Evolutionary conservation across 2,797 vertebrate genomes (phyloP).

Genomic region (Telmatherina bonti): DNA sequence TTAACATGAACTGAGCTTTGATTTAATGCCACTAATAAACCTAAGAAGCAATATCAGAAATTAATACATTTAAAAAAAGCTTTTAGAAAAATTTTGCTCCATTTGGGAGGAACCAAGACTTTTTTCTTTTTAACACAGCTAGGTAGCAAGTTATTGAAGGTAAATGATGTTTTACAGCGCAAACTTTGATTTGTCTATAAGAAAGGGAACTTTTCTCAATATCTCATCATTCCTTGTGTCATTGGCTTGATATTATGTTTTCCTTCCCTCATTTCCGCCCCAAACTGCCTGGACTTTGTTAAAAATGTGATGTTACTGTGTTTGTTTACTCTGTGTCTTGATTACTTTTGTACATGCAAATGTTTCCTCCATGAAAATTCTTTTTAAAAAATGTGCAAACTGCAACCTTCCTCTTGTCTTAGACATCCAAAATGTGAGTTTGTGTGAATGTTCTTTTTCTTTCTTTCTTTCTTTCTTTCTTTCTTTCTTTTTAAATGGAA

Average conservation of each 20-base stretch:
- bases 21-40: slow-evolving; percentile 38
- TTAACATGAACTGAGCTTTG: slow-evolving; percentile 46
- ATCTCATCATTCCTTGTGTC: slow-evolving; percentile 55
- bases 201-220: slow-evolving; percentile 79
- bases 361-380: slow-evolving; percentile 28
- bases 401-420: slow-evolving; percentile 15
- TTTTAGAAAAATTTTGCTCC: slow-evolving; percentile 13
- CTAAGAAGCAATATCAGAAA: slow-evolving; percentile 64
- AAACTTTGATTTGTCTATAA: slow-evolving; percentile 63
- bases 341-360: slow-evolving; percentile 43
- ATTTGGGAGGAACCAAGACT: slow-evolving; percentile 12
- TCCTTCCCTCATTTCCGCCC: not conserved
- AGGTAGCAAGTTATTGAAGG: slow-evolving; percentile 28
- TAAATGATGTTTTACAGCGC: slow-evolving; percentile 48
- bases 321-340: slow-evolving; percentile 56
- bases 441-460: slow-evolving; percentile 28
- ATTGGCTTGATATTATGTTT: not conserved
- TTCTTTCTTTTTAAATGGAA: slow-evolving; percentile 15
- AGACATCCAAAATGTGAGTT: slow-evolving; percentile 32
- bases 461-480: slow-evolving; percentile 21
- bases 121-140: slow-evolving; percentile 17
- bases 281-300: slow-evolving; percentile 17
- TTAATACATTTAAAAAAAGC: slow-evolving; percentile 35
- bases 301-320: slow-evolving; percentile 26
- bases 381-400: slow-evolving; percentile 15